Conservation (phyloP, 2,113 vertebrate genomes). For the Ceyx margarethae region DNA sequence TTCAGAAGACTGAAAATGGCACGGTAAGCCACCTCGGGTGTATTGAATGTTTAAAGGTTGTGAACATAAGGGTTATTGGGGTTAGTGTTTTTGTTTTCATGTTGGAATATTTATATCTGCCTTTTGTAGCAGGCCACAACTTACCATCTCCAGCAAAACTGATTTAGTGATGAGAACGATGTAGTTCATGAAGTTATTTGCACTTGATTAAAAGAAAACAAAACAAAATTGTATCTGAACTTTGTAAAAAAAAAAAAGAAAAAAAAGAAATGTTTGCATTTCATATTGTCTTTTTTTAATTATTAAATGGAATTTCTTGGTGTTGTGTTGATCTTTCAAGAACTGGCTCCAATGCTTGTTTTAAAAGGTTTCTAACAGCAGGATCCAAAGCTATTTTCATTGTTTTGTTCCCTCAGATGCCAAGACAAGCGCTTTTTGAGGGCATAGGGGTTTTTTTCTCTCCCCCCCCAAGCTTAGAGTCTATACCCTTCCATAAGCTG, state of each 20-base stretch:
- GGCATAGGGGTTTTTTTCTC: rapidly evolving
- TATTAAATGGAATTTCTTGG: constrained; percentile 76
- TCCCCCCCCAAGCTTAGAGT: background rate
- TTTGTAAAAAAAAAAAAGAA: constrained; percentile 84
- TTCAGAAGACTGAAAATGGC: constrained; percentile 49
- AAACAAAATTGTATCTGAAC: constrained; percentile 91
- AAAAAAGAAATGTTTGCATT: constrained; percentile 89
- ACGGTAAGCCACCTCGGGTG: constrained; percentile 2
- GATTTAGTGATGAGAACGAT: constrained; percentile 62
- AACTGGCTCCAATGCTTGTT: background rate
- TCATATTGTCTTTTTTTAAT: constrained; percentile 96
- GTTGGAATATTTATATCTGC: constrained; percentile 69
- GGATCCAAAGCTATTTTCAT: background rate
- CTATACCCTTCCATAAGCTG: background rate
- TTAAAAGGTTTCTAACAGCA: constrained; percentile 46
- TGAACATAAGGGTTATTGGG: constrained; percentile 7
- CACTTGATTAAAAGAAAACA: constrained; percentile 86
- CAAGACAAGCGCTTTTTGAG: background rate
- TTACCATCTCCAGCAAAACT: constrained; percentile 42
- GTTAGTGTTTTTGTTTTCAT: background rate
- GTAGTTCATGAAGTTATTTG: constrained; percentile 96
- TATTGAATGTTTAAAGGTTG: background rate
- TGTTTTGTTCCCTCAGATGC: constrained; percentile 1
- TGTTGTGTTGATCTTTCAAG: constrained; percentile 62
- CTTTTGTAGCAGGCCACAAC: constrained; percentile 54